Conservation (phyloP, 2,888 invertebrate genomes). For the Tipula helvola region DNA sequence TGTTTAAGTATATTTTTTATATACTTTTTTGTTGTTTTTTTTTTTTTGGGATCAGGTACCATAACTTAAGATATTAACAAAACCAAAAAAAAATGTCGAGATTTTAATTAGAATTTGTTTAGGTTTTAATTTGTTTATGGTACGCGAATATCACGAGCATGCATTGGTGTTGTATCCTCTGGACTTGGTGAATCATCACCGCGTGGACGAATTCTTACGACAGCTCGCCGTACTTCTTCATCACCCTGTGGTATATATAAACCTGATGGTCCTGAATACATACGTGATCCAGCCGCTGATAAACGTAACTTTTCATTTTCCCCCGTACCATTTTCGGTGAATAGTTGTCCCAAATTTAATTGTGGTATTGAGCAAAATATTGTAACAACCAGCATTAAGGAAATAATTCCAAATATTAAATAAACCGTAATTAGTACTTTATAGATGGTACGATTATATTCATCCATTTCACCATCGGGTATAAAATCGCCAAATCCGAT, state of each 20-base stretch:
- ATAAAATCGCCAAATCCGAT: constrained; percentile 84
- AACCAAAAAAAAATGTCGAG: background rate
- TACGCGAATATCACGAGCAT: constrained; percentile 43
- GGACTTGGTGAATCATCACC: constrained; percentile 49
- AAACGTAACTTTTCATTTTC: constrained; percentile 58
- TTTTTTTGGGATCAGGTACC: background rate
- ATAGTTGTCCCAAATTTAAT: constrained; percentile 67
- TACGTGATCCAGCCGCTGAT: constrained; percentile 32
- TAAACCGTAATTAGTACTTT: constrained; percentile 69
- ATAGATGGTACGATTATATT: constrained; percentile 66
- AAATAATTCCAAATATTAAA: constrained; percentile 43
- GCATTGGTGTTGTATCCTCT: constrained; percentile 51
- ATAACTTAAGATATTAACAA: background rate
- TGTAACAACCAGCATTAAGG: constrained; percentile 72
- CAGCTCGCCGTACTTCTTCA: constrained; percentile 44
- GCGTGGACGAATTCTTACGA: constrained; percentile 52
- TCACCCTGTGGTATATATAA: constrained; percentile 36
- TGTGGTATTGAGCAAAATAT: constrained; percentile 84
- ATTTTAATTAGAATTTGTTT: background rate
- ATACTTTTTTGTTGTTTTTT: background rate
- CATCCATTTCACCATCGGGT: constrained; percentile 58
- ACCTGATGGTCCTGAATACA: constrained; percentile 34
- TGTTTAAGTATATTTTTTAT: too few species aligned
- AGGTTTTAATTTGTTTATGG: constrained; percentile 30
- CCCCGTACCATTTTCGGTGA: constrained; percentile 42